Conservation (phyloP, 2,888 invertebrate species). For the Perizoma flavofasciatum region DNA sequence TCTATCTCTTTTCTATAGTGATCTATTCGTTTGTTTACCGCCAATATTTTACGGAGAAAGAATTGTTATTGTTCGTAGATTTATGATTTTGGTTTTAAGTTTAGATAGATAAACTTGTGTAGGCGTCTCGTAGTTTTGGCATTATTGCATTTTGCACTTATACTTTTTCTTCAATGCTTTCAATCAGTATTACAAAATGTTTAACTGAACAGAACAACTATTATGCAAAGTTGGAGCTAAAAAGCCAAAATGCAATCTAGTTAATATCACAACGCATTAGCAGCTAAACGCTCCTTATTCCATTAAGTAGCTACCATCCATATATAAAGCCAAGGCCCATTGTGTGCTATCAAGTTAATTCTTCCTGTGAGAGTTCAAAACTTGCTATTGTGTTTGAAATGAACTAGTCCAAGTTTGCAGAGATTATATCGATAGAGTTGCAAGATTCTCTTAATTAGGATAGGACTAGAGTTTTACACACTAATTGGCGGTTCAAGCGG, state of each 20-base stretch:
- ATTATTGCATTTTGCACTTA: too few species aligned
- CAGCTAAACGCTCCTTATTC: slow-evolving; percentile 4
- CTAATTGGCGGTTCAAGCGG: slow-evolving; percentile 2
- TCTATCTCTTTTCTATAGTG: slow-evolving; percentile 13
- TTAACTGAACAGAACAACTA: too few species aligned
- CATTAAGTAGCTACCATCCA: slow-evolving; percentile 1
- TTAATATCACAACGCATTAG: slow-evolving; percentile 14
- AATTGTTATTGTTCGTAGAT: slow-evolving; percentile 14
- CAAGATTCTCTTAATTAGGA: slow-evolving; percentile 7
- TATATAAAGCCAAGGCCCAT: slow-evolving; percentile 5
- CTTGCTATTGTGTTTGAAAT: background rate
- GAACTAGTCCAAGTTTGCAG: slow-evolving; percentile 5
- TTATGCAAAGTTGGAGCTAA: too few species aligned
- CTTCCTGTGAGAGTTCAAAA: background rate
- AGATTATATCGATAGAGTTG: slow-evolving; percentile 13
- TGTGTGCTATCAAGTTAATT: slow-evolving; percentile 2
- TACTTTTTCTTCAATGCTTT: too few species aligned
- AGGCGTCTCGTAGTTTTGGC: too few species aligned
- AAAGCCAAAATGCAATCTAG: background rate
- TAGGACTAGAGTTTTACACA: background rate
- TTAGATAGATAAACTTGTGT: slow-evolving; percentile 9
- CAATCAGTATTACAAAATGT: too few species aligned
- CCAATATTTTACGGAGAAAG: slow-evolving; percentile 15
- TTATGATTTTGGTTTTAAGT: slow-evolving; percentile 17
- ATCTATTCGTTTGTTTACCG: slow-evolving; percentile 29